Evolutionary conservation across 2,113 vertebrate genomes (phyloP).

Genomic region (Himantopus leucocephalus): DNA sequence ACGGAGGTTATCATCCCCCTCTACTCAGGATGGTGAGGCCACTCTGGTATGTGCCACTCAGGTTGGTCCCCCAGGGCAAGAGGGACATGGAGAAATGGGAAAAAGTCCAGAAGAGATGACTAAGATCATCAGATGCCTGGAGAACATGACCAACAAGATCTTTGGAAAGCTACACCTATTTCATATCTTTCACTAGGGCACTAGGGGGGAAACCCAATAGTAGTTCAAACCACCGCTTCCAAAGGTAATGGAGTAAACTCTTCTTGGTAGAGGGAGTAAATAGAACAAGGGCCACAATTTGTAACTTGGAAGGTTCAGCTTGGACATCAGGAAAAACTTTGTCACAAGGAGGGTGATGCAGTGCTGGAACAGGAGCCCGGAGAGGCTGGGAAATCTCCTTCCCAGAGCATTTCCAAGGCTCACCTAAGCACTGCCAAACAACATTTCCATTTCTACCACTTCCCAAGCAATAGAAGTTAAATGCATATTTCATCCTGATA

Average conservation of each 20-base stretch:
- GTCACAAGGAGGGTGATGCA: background rate
- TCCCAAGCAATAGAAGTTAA: background rate
- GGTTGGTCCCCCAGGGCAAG: background rate
- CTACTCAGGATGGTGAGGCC: background rate
- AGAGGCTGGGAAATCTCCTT: background rate
- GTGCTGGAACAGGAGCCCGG: background rate
- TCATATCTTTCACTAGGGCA: too few relatives aligned
- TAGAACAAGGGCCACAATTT: background rate
- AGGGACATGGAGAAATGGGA: background rate
- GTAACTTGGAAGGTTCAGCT: background rate
- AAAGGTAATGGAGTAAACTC: background rate
- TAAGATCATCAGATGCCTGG: background rate
- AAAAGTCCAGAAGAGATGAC: background rate
- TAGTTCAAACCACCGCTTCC: background rate
- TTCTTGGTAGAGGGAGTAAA: background rate
- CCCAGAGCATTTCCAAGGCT: background rate
- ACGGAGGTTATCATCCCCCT: background rate
- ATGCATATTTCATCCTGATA: background rate
- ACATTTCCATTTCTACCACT: background rate
- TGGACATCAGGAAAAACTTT: background rate
- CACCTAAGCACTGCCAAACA: background rate
- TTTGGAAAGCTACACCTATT: background rate
- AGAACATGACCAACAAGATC: background rate
- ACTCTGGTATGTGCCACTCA: too few relatives aligned
- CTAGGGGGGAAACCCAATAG: accelerated